A percentile compares a stretch with the other conserved stretches of the same genome.
Conservation (phyloP, 2,797 vertebrate species). For the Alca torda region DNA sequence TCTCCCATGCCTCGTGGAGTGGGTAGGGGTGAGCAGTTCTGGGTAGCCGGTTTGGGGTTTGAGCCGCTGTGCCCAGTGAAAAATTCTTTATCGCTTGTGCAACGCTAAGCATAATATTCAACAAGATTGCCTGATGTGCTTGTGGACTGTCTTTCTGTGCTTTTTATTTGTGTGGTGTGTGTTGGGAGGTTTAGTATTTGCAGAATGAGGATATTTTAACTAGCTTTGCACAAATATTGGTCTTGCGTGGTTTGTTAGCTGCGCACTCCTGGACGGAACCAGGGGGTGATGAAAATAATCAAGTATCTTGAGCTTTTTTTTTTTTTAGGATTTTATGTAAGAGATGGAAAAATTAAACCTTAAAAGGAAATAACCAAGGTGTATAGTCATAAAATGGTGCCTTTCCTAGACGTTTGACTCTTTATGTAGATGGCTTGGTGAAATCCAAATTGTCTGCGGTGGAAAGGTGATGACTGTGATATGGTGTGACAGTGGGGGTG, state of each 20-base stretch:
- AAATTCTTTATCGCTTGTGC: background rate
- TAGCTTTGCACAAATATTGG: background rate
- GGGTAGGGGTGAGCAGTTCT: background rate
- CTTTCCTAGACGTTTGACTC: background rate
- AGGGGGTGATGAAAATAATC: background rate
- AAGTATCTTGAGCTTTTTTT: background rate
- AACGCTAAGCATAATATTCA: background rate
- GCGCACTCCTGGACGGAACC: background rate
- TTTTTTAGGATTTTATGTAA: background rate
- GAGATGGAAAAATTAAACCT: background rate
- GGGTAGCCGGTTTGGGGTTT: background rate
- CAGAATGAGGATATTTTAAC: conserved; percentile 13
- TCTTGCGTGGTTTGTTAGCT: background rate
- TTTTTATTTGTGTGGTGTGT: background rate
- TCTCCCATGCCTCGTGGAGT: background rate
- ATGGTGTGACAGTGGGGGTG: background rate
- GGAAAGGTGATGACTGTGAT: background rate
- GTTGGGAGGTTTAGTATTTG: background rate
- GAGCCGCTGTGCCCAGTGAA: background rate
- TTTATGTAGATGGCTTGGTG: background rate
- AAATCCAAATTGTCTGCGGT: background rate
- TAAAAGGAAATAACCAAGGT: background rate
- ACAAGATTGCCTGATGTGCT: background rate
- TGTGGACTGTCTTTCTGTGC: background rate
- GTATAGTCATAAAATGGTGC: background rate